Evolutionary conservation across 2,797 vertebrate species (phyloP).

Genomic region (Sardinella longiceps): DNA sequence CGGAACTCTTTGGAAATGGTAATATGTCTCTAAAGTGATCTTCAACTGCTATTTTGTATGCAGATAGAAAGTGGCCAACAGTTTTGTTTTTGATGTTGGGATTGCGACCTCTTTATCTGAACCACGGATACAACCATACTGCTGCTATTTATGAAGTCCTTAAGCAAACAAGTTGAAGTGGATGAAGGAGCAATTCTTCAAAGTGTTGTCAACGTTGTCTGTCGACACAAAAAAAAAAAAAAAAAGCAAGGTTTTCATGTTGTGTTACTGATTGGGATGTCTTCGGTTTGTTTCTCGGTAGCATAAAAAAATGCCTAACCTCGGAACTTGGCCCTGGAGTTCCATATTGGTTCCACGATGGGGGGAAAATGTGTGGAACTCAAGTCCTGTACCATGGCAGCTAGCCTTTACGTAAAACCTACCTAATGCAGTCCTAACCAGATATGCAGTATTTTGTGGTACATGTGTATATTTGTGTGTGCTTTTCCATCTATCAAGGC

Average conservation of each 20-base stretch:
- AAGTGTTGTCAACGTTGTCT: constrained; percentile 52
- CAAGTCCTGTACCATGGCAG: constrained; percentile 87
- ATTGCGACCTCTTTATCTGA: constrained; percentile 2
- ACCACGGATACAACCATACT: constrained; percentile 11
- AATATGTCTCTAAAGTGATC: constrained; percentile 27
- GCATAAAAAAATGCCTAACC: background rate
- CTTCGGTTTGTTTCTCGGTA: background rate
- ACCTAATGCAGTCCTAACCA: constrained; percentile 83
- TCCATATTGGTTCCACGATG: background rate
- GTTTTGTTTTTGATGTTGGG: background rate
- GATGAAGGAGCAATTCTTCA: background rate
- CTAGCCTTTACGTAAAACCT: constrained; percentile 83
- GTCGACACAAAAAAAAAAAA: background rate
- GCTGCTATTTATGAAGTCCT: constrained; percentile 18
- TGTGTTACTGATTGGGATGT: background rate
- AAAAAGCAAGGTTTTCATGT: background rate
- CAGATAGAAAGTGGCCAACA: constrained; percentile 17
- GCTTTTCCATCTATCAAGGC: constrained; percentile 78
- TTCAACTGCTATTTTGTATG: constrained; percentile 38
- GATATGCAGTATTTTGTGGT: constrained; percentile 92
- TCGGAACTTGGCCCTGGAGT: background rate
- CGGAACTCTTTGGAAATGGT: background rate
- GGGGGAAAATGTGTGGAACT: constrained; percentile 52
- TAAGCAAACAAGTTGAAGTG: constrained; percentile 9
- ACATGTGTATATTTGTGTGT: constrained; percentile 86